These are phyloP conservation scores for Manis pentadactyla DNA, from an alignment of 2,797 vertebrate species.

Conservation along the genomic window DNA sequence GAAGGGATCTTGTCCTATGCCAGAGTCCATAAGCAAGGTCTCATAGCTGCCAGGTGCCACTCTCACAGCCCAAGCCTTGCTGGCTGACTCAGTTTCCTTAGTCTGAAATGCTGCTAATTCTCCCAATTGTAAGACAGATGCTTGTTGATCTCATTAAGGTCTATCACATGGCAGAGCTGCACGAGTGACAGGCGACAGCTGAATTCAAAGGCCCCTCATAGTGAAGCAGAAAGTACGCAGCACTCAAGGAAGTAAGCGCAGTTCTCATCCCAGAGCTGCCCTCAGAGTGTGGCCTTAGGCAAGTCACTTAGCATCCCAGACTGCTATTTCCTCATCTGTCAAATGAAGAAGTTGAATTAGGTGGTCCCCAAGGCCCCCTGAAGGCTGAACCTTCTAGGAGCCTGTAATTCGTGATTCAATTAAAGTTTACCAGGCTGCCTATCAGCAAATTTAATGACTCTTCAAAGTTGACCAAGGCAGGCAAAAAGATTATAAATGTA, in stretches of 20 bases:
- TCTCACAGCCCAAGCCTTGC: background rate
- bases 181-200: conserved; percentile 51
- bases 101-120: conserved; percentile 24
- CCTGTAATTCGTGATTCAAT: conserved; percentile 73
- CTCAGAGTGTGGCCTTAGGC: conserved; percentile 69
- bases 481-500: conserved; percentile 74
- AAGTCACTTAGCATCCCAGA: conserved; percentile 64
- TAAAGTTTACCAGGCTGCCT: conserved; percentile 73
- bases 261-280: background rate
- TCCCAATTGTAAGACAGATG: background rate
- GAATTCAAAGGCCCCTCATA: background rate
- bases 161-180: background rate
- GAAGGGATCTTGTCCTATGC: background rate
- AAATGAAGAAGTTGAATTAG: conserved; percentile 70
- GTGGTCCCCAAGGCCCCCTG: conserved; percentile 51
- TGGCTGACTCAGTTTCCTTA: conserved; percentile 37
- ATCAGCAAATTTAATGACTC: conserved; percentile 79
- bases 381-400: conserved; percentile 68
- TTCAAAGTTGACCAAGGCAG: conserved; percentile 76
- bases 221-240: rapidly evolving
- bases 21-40: background rate
- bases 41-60: background rate
- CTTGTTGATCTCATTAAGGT: background rate
- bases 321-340: conserved; percentile 51
- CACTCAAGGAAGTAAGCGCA: background rate